These are phyloP conservation scores for Cephus rjabovi DNA, from an alignment of 2,888 invertebrate genomes.

Conservation along the genomic window DNA sequence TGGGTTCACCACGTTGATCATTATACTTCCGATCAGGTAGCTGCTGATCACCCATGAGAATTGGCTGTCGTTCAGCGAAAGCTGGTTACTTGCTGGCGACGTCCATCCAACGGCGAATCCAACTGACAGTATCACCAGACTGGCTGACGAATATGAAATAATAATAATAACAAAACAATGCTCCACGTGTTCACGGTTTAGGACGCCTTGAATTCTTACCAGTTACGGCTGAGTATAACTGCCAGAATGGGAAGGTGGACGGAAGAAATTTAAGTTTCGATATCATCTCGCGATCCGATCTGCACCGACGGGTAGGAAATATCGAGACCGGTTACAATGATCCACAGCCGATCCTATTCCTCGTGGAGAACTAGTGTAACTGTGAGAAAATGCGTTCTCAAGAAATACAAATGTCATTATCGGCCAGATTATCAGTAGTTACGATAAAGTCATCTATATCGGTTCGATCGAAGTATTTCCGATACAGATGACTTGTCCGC, in stretches of 20 bases:
- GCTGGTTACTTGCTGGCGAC: background rate
- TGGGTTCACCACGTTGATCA: background rate
- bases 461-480: background rate
- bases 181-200: background rate
- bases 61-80: background rate
- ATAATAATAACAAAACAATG: background rate
- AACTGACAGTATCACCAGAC: background rate
- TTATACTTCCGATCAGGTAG: background rate
- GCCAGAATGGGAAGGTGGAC: background rate
- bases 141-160: background rate
- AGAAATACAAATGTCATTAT: background rate
- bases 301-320: background rate
- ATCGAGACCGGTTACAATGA: background rate
- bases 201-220: background rate
- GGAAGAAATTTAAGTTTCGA: background rate
- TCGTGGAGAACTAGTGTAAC: background rate
- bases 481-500: background rate
- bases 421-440: background rate
- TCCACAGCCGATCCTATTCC: background rate
- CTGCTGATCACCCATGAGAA: background rate
- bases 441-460: background rate
- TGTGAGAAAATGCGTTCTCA: background rate
- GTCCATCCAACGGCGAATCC: slow-evolving; percentile 4
- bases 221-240: background rate
- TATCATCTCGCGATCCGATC: background rate